Evolutionary conservation across 2,113 vertebrate species (phyloP), one percentile per base, ranked within the genome.

Genomic region (Loxodonta africana): DNA sequence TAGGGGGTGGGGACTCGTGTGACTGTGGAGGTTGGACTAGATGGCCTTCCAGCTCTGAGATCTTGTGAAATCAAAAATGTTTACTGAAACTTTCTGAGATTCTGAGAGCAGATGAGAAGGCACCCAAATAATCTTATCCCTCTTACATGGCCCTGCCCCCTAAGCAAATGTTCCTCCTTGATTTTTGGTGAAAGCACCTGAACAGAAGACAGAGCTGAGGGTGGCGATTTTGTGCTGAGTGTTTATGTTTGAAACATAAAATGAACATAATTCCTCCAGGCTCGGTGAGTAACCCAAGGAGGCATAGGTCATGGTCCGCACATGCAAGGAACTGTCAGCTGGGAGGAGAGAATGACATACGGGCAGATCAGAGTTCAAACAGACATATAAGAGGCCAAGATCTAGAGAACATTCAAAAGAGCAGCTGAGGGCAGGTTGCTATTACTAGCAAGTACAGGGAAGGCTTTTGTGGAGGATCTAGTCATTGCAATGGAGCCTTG

Each of bases 341-440:
- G 76, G 18, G 25, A 93, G 62, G 51, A 85, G 12, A 96, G 57
- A 91, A 95, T 95, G 89, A 89, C 81, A 71, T 62, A 92, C 30
- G 82, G 41, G 82, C 41, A 88, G 90, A 92, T 51, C 0, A 69
- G 60, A 94, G 78, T 90, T 92, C 94, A 96, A 94, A 92, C 48
- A 93, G 88, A 41, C 67, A 74, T 0, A 69, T 14, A 76, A 94
- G 51, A 91, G 73, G 95, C 67, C 48, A 87, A 95, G 69, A 88
- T 80, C 74, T 76, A 93, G 76, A 93, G 88, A 96, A 91, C 74
- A 76, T 69, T 88, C 62, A 94, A 77, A 96, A 90, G 33, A 93
- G 53, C 67, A 95, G 78, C 41, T 37, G 88, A 94, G 53, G 83
- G 83, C 53, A 96, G 67, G 41, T 1, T 95, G 69, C n/a, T 73